These are phyloP conservation scores for Xanthorhoe designata DNA, from an alignment of 2,888 invertebrate species.

Conservation along the genomic window DNA sequence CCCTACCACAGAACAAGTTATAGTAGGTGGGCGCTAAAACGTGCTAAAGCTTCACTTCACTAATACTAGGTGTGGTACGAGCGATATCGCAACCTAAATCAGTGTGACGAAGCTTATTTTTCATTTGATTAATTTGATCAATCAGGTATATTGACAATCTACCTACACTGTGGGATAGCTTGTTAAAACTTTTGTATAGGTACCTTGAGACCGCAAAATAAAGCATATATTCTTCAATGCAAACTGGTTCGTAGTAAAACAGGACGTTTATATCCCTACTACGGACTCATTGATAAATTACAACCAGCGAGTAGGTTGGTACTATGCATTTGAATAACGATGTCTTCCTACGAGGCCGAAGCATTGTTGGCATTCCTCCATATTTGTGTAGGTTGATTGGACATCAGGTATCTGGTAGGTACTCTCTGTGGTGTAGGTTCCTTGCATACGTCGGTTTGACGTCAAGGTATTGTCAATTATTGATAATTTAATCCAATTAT, in stretches of 20 bases:
- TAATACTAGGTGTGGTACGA: neutral
- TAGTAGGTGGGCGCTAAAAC: slow-evolving; percentile 3
- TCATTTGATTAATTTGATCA: neutral
- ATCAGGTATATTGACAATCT: neutral
- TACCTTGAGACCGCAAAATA: neutral
- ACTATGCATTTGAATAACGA: slow-evolving; percentile 32
- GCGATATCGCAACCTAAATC: slow-evolving; percentile 12
- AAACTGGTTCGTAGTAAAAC: neutral
- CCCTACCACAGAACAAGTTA: slow-evolving; percentile 19
- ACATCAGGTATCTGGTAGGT: slow-evolving; percentile 14
- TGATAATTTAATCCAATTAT: neutral
- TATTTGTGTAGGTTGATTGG: slow-evolving; percentile 30
- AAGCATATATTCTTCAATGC: slow-evolving; percentile 12
- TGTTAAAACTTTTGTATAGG: neutral
- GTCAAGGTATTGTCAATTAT: neutral
- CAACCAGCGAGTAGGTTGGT: slow-evolving; percentile 20
- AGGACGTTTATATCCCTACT: slow-evolving; percentile 12
- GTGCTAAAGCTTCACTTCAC: slow-evolving; percentile 12
- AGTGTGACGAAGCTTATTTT: neutral
- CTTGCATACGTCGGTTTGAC: neutral
- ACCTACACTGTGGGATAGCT: neutral
- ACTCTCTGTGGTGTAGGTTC: slow-evolving; percentile 1
- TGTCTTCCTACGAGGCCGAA: slow-evolving; percentile 21
- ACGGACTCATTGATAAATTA: slow-evolving; percentile 34
- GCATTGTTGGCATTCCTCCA: slow-evolving; percentile 30